Base-by-base conservation (phyloP, 2,113 vertebrate genomes). In the Nipponia nippon region DNA sequence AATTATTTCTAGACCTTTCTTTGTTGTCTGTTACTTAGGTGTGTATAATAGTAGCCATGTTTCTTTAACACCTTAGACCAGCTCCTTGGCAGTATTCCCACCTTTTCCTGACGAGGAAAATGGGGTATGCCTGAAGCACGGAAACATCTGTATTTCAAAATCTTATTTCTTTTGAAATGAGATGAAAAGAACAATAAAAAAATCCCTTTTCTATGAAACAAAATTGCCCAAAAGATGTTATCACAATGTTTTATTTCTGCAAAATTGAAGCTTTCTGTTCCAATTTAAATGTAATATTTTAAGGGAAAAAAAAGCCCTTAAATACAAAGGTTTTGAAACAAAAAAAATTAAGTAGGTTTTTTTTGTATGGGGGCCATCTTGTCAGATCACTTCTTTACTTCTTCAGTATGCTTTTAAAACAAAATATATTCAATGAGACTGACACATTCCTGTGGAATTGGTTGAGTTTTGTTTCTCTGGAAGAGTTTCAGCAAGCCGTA, bases 21-120 rank as follows among this genome's bases (percentile, higher is more conserved):
- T 61, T 81, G 40, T 70, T 94, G 47, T 38, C 63, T 79, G 84
- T 88, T 56, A 47, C n/a, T 92, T 72, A 84, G 46, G 20, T 87
- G 5, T 87, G 18, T 75, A 30, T 92, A 87, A 55, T 63, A 95
- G 53, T 90, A 93, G 53, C 69, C 26, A 47, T 81, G 42, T 93
- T 96, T 93, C 83, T 93, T 92, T 91, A 94, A 94, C 27, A 67
- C 55, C 50, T 93, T 65, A 75, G 50, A 83, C 65, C 63, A 95
- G 49, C 13, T 87, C 55, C 20, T 92, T 95, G 93, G 84, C 75
- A 84, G 17, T 40, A 53, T 90, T 97, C 67, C 79, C 63, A 63
- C 32, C n/a, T 72, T 85, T 71, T 93, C n/a, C 49, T 94, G 49
- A 55, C 0, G 4, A 49, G 46, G 53, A 5, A 52, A 36, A 36